Conservation (phyloP, 2,797 vertebrate genomes). For the Sebastes vulpes region DNA sequence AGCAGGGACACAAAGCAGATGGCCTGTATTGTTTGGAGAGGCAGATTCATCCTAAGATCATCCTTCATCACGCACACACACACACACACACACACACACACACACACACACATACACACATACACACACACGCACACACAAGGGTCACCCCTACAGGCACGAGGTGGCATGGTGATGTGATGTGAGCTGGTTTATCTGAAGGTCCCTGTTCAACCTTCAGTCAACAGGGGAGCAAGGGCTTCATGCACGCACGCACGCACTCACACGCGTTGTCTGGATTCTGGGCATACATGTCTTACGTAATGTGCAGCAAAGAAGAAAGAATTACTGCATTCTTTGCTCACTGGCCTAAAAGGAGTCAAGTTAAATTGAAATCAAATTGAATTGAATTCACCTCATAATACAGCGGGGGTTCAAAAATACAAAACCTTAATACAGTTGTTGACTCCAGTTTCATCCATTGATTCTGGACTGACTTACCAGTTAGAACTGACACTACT, state of each 20-base stretch:
- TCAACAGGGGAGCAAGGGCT: neutral
- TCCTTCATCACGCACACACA: slow-evolving; percentile 37
- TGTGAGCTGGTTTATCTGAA: slow-evolving; percentile 1
- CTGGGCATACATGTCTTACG: neutral
- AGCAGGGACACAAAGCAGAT: slow-evolving; percentile 60
- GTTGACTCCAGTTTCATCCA: neutral
- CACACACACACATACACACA: neutral
- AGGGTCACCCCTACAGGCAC: neutral
- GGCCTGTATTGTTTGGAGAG: slow-evolving; percentile 65
- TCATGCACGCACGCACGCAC: neutral
- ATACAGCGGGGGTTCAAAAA: neutral
- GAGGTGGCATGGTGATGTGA: neutral
- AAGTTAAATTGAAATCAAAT: neutral
- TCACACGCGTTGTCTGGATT: neutral
- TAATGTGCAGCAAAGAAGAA: neutral
- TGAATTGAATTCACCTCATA: neutral
- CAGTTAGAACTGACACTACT: neutral
- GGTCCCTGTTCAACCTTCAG: slow-evolving; percentile 1
- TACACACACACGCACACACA: neutral
- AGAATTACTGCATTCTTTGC: neutral
- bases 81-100: neutral
- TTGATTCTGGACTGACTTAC: neutral
- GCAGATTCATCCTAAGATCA: slow-evolving; percentile 55
- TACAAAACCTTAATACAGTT: no score
- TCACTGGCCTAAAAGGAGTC: neutral